phyloP scores from a whole-genome alignment of 2,888 invertebrate species.

The Ectemnius continuus region DNA sequence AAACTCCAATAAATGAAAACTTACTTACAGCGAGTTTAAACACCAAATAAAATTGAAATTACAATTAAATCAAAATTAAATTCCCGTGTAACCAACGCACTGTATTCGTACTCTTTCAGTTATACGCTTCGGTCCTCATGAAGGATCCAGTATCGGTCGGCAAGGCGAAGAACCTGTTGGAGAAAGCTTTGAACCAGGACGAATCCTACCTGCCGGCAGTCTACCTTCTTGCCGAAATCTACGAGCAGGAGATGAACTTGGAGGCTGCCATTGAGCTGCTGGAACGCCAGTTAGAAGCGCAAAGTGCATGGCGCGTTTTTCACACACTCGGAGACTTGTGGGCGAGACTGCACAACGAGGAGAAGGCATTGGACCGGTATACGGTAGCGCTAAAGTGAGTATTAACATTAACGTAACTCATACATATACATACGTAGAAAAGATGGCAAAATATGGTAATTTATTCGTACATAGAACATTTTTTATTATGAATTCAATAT shows the following conservation, averaged over 20 bases:
- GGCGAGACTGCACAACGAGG: conserved; percentile 82
- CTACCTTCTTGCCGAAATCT: conserved; percentile 85
- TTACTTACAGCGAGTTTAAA: too few species aligned
- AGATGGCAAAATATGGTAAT: too few species aligned
- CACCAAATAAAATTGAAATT: too few species aligned
- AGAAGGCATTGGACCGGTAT: conserved; percentile 85
- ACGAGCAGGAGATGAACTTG: conserved; percentile 83
- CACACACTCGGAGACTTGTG: conserved; percentile 84
- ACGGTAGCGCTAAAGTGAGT: conserved; percentile 82
- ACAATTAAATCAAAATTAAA: too few species aligned
- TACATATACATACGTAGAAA: too few species aligned
- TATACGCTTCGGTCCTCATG: conserved; percentile 86
- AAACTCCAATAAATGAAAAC: too few species aligned
- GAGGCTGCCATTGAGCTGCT: conserved; percentile 85
- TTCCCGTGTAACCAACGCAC: too few species aligned
- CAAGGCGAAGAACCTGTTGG: conserved; percentile 85
- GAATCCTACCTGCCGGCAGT: conserved; percentile 86
- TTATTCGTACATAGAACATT: too few species aligned
- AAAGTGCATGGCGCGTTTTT: conserved; percentile 83
- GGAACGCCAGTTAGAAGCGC: conserved; percentile 82
- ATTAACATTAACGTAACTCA: too few species aligned
- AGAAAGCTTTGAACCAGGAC: conserved; percentile 86
- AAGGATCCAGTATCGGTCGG: conserved; percentile 82
- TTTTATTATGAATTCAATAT: too few species aligned
- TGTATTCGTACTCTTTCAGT: conserved; percentile 78